Evolutionary conservation across 2,888 invertebrate genomes (phyloP).

Genomic region (Phengaris alcon): DNA sequence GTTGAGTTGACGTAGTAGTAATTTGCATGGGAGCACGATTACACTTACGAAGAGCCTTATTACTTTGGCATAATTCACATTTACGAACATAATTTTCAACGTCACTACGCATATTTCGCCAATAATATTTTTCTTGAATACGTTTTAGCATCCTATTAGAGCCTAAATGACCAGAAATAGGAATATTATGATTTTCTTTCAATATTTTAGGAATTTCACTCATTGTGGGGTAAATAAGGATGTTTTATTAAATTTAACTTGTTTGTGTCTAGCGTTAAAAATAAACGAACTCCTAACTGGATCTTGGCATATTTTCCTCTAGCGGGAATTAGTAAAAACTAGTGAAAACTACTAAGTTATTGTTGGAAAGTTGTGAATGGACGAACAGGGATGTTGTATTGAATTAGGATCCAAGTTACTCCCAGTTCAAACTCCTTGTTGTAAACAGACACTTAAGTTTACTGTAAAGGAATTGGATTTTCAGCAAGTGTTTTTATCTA

Average conservation of each 20-base stretch:
- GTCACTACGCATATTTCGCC: too few species aligned
- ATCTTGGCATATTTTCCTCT: conserved; percentile 26
- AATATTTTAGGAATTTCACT: too few species aligned
- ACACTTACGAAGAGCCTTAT: too few species aligned
- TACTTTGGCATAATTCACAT: too few species aligned
- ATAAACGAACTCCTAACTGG: conserved; percentile 13
- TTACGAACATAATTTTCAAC: too few species aligned
- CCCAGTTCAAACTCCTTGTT: conserved; percentile 31
- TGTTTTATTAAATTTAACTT: conserved; percentile 6
- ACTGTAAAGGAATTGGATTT: conserved; percentile 29
- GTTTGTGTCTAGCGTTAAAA: conserved; percentile 22
- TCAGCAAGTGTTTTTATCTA: conserved; percentile 26
- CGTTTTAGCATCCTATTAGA: too few species aligned
- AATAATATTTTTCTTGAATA: too few species aligned
- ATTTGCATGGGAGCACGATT: too few species aligned
- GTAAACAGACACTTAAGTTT: conserved; percentile 35
- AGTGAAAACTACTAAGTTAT: conserved; percentile 32
- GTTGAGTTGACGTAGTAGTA: too few species aligned
- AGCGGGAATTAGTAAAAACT: conserved; percentile 16
- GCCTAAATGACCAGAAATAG: too few species aligned
- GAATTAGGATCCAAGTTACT: conserved; percentile 37
- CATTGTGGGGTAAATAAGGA: too few species aligned
- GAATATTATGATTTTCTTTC: too few species aligned
- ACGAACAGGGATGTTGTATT: conserved; percentile 37
- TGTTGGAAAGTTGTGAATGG: conserved; percentile 34